A percentile compares a stretch with the other conserved stretches of the same genome.
These are phyloP conservation scores for Ispidina picta DNA, from an alignment of 2,797 vertebrate species.

Conservation along the genomic window DNA sequence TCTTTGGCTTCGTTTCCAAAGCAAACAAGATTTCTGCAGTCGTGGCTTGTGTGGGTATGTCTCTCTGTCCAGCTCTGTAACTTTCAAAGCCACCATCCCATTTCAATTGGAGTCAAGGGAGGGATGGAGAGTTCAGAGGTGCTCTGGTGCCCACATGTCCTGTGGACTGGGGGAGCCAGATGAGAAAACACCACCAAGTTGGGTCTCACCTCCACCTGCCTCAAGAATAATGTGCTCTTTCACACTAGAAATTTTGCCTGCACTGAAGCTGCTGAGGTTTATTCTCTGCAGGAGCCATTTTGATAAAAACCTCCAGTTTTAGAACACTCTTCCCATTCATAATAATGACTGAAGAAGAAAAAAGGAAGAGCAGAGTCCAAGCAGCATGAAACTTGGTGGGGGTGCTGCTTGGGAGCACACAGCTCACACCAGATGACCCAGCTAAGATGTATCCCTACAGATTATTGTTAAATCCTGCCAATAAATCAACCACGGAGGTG, in stretches of 20 bases:
- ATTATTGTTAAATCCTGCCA: not conserved
- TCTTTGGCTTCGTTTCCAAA: constrained; percentile 6
- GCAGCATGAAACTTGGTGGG: not conserved
- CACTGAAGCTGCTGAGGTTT: not conserved
- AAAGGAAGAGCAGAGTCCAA: not conserved
- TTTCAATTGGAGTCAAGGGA: not conserved
- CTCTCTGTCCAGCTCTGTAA: not conserved
- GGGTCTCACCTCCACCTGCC: not conserved
- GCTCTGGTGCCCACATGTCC: accelerated
- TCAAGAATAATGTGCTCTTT: not conserved
- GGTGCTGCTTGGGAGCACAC: not conserved
- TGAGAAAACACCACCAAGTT: not conserved
- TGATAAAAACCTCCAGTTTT: not conserved
- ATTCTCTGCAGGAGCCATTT: not conserved
- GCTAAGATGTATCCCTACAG: not conserved
- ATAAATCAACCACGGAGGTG: accelerated
- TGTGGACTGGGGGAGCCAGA: not conserved
- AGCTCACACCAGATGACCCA: not conserved
- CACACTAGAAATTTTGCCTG: not conserved
- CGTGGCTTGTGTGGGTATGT: not conserved
- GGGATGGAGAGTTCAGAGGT: not conserved
- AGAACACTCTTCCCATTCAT: not conserved
- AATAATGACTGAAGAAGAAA: not conserved
- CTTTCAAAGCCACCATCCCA: not conserved
- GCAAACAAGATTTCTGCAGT: not conserved